Base-by-base conservation (phyloP, 2,113 vertebrate species). In the Panthera uncia region DNA sequence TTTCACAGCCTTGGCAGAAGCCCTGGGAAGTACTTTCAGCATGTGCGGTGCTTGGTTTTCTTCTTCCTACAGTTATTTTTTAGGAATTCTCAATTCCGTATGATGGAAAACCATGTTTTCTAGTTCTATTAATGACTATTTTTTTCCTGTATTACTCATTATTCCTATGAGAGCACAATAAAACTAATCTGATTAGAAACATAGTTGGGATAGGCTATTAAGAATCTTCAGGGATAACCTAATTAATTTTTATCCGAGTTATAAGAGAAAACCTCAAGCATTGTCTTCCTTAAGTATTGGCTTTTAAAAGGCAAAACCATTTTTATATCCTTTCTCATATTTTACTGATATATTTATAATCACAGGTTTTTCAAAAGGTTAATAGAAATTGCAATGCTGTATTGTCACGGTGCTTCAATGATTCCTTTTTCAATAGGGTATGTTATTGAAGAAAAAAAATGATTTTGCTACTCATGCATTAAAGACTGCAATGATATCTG, bases 401-500 rank as follows among this genome's bases (percentile, higher is more conserved):
- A 91, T 95, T 98, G 93, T 95, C 1, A 1, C 87, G 86, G 97
- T 98, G 95, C 92, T 96, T 94, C 97, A 98, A 97, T 4, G 50
- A 98, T 98, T 99, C 98, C 98, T 98, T 97, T 98, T 98, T 98
- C 98, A 98, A 98, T 98, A 92, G 98, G 81, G 55, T 98, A 97
- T 0, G 9, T 98, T 98, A 98, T 98, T 98, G 98, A 99, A 98
- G 98, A 98, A 98, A 98, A 98, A 98, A 98, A 98, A 98, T 98
- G 31, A 95, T 98, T 98, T 98, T 98, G 96, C 98, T 98, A 92
- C 96, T 97, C 89, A 87, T 97, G 95, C 98, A 97, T 98, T 98
- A 98, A 98, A 98, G 97, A 97, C 94, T 97, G 97, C 95, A 92
- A 63, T 98, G 95, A 92, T 98, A 98, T 98, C 97, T 98, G 93